Percentiles rank a stretch among this genome's conserved stretches.
These are phyloP conservation scores for Nephrotoma guestfalica DNA, from an alignment of 2,888 invertebrate genomes.

Conservation along the genomic window DNA sequence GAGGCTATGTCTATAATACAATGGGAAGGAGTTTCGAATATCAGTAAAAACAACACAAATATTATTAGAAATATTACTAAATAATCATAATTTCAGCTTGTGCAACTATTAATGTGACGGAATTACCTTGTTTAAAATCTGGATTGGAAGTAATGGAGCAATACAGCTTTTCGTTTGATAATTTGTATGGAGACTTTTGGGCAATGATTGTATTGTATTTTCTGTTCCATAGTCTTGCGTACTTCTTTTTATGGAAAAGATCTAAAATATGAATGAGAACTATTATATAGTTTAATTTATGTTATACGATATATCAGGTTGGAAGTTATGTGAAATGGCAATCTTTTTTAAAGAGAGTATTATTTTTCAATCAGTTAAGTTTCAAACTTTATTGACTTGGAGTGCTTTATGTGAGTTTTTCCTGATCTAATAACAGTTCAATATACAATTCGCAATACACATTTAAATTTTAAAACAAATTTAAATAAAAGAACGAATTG, in stretches of 20 bases:
- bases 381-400: no score
- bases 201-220: conserved; percentile 50
- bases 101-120: conserved; percentile 36
- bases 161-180: conserved; percentile 51
- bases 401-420: no score
- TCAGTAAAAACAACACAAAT: conserved; percentile 20
- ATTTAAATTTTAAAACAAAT: no score
- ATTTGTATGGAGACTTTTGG: conserved; percentile 49
- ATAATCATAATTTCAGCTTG: conserved; percentile 37
- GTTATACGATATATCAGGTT: not conserved
- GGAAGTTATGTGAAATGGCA: not conserved
- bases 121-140: conserved; percentile 54
- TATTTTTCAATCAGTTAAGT: not conserved
- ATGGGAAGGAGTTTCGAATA: conserved; percentile 53
- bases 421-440: no score
- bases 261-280: conserved; percentile 27
- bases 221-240: conserved; percentile 55
- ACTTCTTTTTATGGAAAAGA: conserved; percentile 48
- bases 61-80: not conserved
- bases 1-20: conserved; percentile 71
- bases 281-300: not conserved
- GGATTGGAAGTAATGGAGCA: conserved; percentile 57
- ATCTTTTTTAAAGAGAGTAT: not conserved
- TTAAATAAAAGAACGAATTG: no score
- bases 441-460: no score